Percentiles rank a stretch among this genome's conserved stretches.
These are phyloP conservation scores for Oncorhynchus clarkii DNA, from an alignment of 2,113 vertebrate genomes.

Conservation along the genomic window DNA sequence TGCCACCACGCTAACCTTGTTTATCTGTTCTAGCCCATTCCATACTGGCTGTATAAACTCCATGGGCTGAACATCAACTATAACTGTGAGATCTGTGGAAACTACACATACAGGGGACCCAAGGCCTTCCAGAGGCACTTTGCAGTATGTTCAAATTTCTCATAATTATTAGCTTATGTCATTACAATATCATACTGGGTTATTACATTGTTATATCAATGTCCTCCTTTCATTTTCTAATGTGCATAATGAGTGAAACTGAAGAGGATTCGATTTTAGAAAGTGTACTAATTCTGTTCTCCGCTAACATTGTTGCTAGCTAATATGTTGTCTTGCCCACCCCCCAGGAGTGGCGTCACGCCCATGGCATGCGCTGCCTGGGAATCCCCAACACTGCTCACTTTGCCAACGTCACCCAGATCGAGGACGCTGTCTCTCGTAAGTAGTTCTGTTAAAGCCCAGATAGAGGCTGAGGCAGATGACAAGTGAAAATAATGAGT, in stretches of 20 bases:
- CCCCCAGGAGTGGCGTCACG: conserved; percentile 92
- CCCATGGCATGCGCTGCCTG: conserved; percentile 95
- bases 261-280: no score
- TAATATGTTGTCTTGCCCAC: background rate
- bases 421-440: conserved; percentile 95
- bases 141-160: conserved; percentile 70
- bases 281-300: no score
- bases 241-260: no score
- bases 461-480: no score
- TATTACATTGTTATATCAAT: no score
- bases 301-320: no score
- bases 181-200: no score
- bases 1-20: background rate
- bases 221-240: no score
- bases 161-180: no score
- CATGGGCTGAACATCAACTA: conserved; percentile 98
- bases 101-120: conserved; percentile 96
- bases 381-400: conserved; percentile 98
- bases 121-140: conserved; percentile 97
- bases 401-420: conserved; percentile 98
- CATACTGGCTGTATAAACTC: conserved; percentile 95
- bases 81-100: conserved; percentile 98
- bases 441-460: conserved; percentile 59
- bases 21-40: conserved; percentile 82
- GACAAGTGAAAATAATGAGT: no score